Evolutionary conservation across 2,888 invertebrate species (phyloP).

Genomic region (Agelastica alni): DNA sequence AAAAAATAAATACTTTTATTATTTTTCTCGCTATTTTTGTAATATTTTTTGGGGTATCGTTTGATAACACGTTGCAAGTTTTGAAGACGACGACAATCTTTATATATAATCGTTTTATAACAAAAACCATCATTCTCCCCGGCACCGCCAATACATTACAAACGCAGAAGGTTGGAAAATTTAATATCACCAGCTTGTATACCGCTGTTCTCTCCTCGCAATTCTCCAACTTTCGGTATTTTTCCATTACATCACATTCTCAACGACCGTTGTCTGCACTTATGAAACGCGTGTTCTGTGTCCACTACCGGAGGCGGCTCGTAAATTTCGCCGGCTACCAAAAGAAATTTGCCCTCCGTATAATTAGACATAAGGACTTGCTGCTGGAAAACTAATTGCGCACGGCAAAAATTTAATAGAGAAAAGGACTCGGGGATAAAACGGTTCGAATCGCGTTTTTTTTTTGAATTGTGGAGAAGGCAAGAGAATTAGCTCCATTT

Average conservation of each 20-base stretch:
- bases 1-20: too few species aligned
- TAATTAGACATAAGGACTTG: conserved; percentile 45
- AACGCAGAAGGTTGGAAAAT: conserved; percentile 58
- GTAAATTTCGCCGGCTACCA: conserved; percentile 39
- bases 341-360: conserved; percentile 40
- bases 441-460: conserved; percentile 5
- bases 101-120: conserved; percentile 52
- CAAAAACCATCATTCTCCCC: conserved; percentile 53
- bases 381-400: conserved; percentile 42
- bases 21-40: too few species aligned
- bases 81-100: conserved; percentile 34
- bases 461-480: not conserved
- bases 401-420: conserved; percentile 35
- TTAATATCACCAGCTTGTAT: conserved; percentile 57
- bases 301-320: conserved; percentile 38
- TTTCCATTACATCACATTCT: conserved; percentile 57
- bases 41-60: too few species aligned
- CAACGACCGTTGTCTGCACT: conserved; percentile 47
- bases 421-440: conserved; percentile 12
- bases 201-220: conserved; percentile 52
- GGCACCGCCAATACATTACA: conserved; percentile 55
- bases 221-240: conserved; percentile 56
- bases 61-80: too few species aligned
- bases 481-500: not conserved
- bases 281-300: conserved; percentile 49